Conservation (phyloP, 2,797 vertebrate species). For the Danio choprae region DNA sequence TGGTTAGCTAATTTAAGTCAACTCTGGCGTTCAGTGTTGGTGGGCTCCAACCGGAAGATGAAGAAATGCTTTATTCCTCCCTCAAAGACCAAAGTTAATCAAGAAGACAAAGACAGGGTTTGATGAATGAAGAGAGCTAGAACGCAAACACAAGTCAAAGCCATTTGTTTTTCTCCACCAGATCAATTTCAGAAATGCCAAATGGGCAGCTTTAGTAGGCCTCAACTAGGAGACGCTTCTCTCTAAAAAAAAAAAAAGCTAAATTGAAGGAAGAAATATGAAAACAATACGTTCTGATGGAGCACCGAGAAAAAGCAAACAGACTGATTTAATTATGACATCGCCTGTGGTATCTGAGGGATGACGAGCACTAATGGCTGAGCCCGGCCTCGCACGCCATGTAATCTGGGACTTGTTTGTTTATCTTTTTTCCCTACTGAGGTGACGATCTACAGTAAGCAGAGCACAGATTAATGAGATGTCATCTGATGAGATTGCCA, state of each 20-base stretch:
- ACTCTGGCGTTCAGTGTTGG: background rate
- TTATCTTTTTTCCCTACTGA: slow-evolving; percentile 52
- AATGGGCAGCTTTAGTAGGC: slow-evolving; percentile 41
- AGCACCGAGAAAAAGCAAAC: slow-evolving; percentile 38
- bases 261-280: background rate
- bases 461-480: slow-evolving; percentile 57
- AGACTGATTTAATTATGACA: slow-evolving; percentile 55
- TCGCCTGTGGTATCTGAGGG: slow-evolving; percentile 42
- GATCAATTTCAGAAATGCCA: slow-evolving; percentile 63
- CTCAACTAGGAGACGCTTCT: slow-evolving; percentile 28
- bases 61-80: slow-evolving; percentile 46
- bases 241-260: no score
- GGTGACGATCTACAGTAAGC: slow-evolving; percentile 50
- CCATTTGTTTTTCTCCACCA: slow-evolving; percentile 66
- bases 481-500: slow-evolving; percentile 50
- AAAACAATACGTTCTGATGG: slow-evolving; percentile 36
- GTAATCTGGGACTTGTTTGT: slow-evolving; percentile 57
- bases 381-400: slow-evolving; percentile 30
- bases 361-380: slow-evolving; percentile 23
- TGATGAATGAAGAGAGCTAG: slow-evolving; percentile 67
- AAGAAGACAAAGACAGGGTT: slow-evolving; percentile 65
- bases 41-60: slow-evolving; percentile 12
- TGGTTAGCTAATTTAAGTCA: slow-evolving; percentile 12
- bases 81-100: slow-evolving; percentile 73
- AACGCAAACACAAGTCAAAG: slow-evolving; percentile 69